Conservation (phyloP, 2,888 invertebrate species). For the Tricholauxania praeusta region DNA sequence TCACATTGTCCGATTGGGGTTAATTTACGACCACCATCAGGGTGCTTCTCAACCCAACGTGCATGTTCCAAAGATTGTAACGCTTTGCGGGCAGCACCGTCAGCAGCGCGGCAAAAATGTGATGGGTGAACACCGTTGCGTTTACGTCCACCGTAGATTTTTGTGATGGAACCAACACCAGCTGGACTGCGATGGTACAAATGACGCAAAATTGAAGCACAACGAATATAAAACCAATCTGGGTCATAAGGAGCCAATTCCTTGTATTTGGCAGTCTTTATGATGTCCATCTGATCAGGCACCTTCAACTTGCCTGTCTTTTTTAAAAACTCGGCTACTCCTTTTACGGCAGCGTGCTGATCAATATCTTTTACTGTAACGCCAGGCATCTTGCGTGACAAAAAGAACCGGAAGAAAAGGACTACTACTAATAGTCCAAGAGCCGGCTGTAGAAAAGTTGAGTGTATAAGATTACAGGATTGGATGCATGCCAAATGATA, state of each 20-base stretch:
- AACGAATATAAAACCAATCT: conserved; percentile 97
- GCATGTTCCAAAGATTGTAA: conserved; percentile 92
- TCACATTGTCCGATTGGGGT: conserved; percentile 94
- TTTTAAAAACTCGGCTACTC: conserved; percentile 96
- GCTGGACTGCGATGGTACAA: conserved; percentile 95
- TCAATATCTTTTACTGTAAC: conserved; percentile 98
- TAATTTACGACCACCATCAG: conserved; percentile 89
- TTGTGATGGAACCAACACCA: conserved; percentile 95
- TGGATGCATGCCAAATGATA: too few species aligned
- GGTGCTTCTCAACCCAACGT: conserved; percentile 92
- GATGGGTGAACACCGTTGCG: conserved; percentile 96
- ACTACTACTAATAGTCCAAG: too few species aligned
- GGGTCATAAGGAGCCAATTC: conserved; percentile 98
- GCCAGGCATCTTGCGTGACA: conserved; percentile 81
- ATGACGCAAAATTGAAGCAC: conserved; percentile 94
- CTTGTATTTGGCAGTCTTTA: conserved; percentile 95
- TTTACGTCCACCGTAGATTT: conserved; percentile 97
- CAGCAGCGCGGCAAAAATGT: conserved; percentile 93
- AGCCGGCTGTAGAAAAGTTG: too few species aligned
- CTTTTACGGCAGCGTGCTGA: conserved; percentile 96
- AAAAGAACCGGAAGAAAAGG: conserved; percentile 68
- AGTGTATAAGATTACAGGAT: too few species aligned
- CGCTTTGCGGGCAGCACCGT: conserved; percentile 81
- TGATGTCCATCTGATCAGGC: conserved; percentile 97
- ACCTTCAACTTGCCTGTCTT: conserved; percentile 96